Percentiles rank a stretch among this genome's conserved stretches.
phyloP scores from a whole-genome alignment of 2,113 vertebrate genomes.

The Pomatostomus ruficeps region DNA sequence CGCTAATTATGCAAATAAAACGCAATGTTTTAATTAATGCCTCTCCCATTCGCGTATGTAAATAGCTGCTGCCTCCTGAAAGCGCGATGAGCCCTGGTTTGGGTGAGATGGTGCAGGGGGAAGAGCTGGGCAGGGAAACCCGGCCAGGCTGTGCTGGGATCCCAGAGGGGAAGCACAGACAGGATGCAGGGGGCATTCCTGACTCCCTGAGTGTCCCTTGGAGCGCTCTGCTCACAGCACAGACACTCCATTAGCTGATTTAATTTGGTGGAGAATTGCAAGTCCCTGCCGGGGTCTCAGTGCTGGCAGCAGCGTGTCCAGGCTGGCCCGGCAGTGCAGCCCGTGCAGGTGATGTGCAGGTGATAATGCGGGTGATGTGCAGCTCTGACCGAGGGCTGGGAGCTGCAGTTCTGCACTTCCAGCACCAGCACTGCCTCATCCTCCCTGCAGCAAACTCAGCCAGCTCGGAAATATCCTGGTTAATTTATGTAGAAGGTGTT shows the following conservation, averaged over 20 bases:
- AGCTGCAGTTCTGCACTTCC: not conserved
- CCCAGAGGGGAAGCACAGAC: not conserved
- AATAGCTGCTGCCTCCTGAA: not conserved
- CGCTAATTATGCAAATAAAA: slow-evolving; percentile 54
- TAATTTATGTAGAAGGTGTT: not conserved
- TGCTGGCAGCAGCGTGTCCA: not conserved
- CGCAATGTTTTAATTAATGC: slow-evolving; percentile 26
- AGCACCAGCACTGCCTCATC: not conserved
- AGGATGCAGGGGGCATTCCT: not conserved
- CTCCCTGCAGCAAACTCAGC: not conserved
- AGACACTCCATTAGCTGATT: not conserved
- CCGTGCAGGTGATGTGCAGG: not conserved
- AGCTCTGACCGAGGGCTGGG: not conserved
- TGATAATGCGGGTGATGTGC: not conserved
- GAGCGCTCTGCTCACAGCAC: not conserved
- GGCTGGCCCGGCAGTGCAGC: not conserved
- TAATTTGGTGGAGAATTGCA: not conserved
- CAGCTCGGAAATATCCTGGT: not conserved
- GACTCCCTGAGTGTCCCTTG: not conserved
- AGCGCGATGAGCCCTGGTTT: not conserved
- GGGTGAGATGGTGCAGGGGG: not conserved
- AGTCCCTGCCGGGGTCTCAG: not conserved
- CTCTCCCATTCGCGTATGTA: not conserved
- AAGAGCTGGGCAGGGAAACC: not conserved
- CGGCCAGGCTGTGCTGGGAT: not conserved